Evolutionary conservation across 2,888 invertebrate genomes (phyloP), one percentile per base, ranked within the genome.

Genomic region (Acleris laterana): DNA sequence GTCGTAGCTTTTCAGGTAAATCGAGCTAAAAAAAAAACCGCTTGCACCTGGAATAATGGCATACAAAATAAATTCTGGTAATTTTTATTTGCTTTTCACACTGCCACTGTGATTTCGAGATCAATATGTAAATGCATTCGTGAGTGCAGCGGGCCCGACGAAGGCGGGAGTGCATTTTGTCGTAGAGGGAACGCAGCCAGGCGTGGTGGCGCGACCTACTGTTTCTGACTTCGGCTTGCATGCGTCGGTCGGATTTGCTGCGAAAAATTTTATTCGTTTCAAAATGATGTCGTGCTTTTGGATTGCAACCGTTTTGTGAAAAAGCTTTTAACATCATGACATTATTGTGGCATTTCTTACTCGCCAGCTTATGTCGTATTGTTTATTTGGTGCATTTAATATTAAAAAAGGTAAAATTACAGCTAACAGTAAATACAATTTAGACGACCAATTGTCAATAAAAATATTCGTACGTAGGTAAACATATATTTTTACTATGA

Each of bases 51-150:
- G 32, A 61, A 65, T 61, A 68, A 68, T 68, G 52, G 48, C 62
- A 58, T 65, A 52, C 52, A 57, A 57, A 60, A 44, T 66, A 66
- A 66, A 66, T 38, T 57, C 46, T 77, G 76, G 77, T 76, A 77
- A 79, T 78, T 84, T 83, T 85, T 85, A 80, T 85, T 85, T 81
- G 74, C 78, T 71, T 81, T 82, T 80, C 82, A 81, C 79, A 79
- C 79, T 81, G 81, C 72, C 77, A 78, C 80, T 83, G 82, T 83
- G 88, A 88, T 89, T 88, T 83, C 74, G 76, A 85, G 87, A 90
- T 89, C 90, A 87, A 90, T 90, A 90, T 89, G 89, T 89, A 88
- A 89, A 90, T 90, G 88, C 84, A 85, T 78, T 84, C 82, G 82
- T 79, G 85, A 88, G 84, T 84, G 85, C 82, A 78, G 75, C 75